Evolutionary conservation across 2,113 vertebrate genomes (phyloP), one percentile per base, ranked within the genome.

Genomic region (Pseudopipra pipra): DNA sequence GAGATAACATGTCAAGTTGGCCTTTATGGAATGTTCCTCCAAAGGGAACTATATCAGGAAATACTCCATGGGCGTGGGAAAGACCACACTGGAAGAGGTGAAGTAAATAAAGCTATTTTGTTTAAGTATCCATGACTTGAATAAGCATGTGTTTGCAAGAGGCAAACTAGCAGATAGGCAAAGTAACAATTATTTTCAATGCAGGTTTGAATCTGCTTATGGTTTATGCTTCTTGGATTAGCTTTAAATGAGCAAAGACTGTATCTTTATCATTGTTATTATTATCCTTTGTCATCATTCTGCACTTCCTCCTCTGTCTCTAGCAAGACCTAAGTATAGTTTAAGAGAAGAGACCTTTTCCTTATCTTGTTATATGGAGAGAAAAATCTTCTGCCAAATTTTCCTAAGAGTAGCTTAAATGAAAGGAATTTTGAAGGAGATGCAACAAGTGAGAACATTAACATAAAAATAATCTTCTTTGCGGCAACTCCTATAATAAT

Each of bases 131-230:
- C 59, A 22, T 25, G 30, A 55, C 75, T 79, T 95, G 78, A 91
- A 90, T 70, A 90, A 94, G 49, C 65, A 46, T 23, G 62, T 68
- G 54, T 85, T 90, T 91, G 74, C 47, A 92, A 85, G 43, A 87
- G 27, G 44, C 30, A 84, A 96, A 76, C 3, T 30, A 90, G 27
- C 17, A 95, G 77, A 79, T 74, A 51, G 72, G 75, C 75, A 96
- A 89, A 94, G n/a, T 79, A 80, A 74, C 28, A 88, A 75, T 78
- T 75, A 46, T 74, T 91, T 84, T 49, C 31, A 79, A 12, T 70
- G 54, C 74, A 89, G 49, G 66, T 95, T 96, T 1, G 20, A 91
- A 94, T 93, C 70, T 96, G 87, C 31, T 82, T 81, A 20, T 68
- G 44, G 9, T 72, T 97, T 91, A 51, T 8, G 1, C 21, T 91